These are phyloP conservation scores for Saccopteryx leptura DNA, from an alignment of 2,113 vertebrate species.

Conservation along the genomic window DNA sequence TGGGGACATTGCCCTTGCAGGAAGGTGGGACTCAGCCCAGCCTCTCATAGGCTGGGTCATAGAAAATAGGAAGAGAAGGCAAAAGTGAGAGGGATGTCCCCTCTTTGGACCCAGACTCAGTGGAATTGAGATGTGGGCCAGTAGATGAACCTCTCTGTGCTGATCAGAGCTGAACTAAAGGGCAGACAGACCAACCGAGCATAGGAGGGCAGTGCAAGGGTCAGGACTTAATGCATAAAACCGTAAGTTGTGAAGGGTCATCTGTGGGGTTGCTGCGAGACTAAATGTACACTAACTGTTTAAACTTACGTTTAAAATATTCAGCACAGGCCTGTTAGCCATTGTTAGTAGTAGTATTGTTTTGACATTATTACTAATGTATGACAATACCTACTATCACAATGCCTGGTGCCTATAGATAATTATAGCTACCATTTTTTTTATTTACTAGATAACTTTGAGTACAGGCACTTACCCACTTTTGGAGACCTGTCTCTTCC, in stretches of 20 bases:
- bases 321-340: not conserved
- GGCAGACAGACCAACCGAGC: not conserved
- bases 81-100: not conserved
- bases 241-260: not conserved
- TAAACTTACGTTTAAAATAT: not conserved
- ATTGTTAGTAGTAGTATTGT: not conserved
- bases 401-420: not conserved
- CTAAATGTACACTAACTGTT: not conserved
- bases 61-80: not conserved
- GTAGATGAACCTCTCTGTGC: not conserved
- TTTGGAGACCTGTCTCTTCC: not conserved
- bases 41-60: not conserved
- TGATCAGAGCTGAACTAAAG: not conserved
- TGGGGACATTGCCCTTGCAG: not conserved
- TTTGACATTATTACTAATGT: not conserved
- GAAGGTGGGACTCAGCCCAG: not conserved
- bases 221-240: not conserved
- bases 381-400: not conserved
- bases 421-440: not conserved
- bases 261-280: not conserved
- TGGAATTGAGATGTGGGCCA: not conserved
- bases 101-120: not conserved
- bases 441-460: not conserved
- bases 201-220: not conserved
- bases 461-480: not conserved